Evolutionary conservation across 2,888 invertebrate species (phyloP).

Genomic region (Epirrhoe tristata): DNA sequence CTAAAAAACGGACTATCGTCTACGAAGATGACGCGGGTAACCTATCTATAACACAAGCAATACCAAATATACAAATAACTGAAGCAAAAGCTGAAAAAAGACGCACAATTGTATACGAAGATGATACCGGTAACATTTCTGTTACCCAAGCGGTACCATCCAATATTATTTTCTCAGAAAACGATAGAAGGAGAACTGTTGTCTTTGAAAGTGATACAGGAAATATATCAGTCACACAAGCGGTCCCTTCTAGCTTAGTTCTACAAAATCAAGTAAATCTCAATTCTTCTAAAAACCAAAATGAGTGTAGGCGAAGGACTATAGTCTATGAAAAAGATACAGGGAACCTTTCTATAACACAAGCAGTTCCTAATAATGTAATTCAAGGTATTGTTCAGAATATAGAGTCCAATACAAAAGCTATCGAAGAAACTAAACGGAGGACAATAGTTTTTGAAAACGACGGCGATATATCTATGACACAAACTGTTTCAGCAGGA

Average conservation of each 20-base stretch:
- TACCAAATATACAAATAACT: slow-evolving; percentile 28
- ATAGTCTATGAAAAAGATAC: slow-evolving; percentile 44
- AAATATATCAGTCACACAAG: slow-evolving; percentile 48
- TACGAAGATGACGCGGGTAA: slow-evolving; percentile 43
- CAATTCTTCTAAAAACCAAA: slow-evolving; percentile 1
- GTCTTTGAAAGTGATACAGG: slow-evolving; percentile 43
- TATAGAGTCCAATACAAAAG: slow-evolving; percentile 20
- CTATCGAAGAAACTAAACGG: slow-evolving; percentile 25
- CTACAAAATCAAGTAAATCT: slow-evolving; percentile 12
- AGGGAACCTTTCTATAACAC: slow-evolving; percentile 54
- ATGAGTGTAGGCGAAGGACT: slow-evolving; percentile 39
- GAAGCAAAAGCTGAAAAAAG: slow-evolving; percentile 26
- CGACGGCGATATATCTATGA: slow-evolving; percentile 28
- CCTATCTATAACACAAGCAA: slow-evolving; percentile 45
- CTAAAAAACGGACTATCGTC: slow-evolving; percentile 41
- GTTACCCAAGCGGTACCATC: slow-evolving; percentile 34
- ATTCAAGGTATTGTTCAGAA: slow-evolving; percentile 8
- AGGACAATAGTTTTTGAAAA: slow-evolving; percentile 46
- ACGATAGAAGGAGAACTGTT: slow-evolving; percentile 39
- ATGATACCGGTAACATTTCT: slow-evolving; percentile 34
- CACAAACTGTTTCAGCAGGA: slow-evolving; percentile 32
- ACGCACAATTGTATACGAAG: slow-evolving; percentile 35
- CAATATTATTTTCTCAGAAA: slow-evolving; percentile 23
- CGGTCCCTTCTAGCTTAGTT: slow-evolving; percentile 38
- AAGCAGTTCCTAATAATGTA: slow-evolving; percentile 46